phyloP scores from a whole-genome alignment of 2,888 invertebrate species.

The Lasius fuliginosus region DNA sequence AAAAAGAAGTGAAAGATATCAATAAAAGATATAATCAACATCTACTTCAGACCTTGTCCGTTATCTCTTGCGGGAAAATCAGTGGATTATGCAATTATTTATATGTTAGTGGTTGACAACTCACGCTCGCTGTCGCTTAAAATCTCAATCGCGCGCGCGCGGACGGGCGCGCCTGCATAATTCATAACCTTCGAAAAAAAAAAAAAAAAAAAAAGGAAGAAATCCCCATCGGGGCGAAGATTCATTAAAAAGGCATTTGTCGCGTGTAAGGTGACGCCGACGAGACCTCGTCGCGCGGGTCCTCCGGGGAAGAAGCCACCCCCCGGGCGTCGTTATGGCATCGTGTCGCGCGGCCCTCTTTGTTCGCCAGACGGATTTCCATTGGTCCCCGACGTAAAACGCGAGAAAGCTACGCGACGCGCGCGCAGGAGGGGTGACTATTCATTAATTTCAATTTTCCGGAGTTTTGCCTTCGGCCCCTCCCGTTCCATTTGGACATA shows the following conservation, averaged over 20 bases:
- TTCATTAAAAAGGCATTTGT: conserved; percentile 74
- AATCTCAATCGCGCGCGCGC: conserved; percentile 29
- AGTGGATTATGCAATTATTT: conserved; percentile 25
- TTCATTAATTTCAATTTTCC: conserved; percentile 86
- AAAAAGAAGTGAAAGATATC: background rate
- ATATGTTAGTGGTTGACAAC: conserved; percentile 32
- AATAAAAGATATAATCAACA: background rate
- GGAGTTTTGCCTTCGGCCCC: conserved; percentile 83
- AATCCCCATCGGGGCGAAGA: conserved; percentile 49
- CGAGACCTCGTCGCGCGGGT: conserved; percentile 52
- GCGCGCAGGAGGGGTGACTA: conserved; percentile 72
- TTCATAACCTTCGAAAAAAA: conserved; percentile 58
- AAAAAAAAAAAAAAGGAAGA: conserved; percentile 42
- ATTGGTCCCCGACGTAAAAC: conserved; percentile 71
- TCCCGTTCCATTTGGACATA: conserved; percentile 68
- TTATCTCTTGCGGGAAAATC: background rate
- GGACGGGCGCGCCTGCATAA: conserved; percentile 59
- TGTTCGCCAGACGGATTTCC: conserved; percentile 78
- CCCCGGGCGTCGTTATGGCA: conserved; percentile 59
- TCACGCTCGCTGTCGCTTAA: conserved; percentile 21
- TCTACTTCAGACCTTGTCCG: background rate
- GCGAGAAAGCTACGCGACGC: conserved; percentile 59
- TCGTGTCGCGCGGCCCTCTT: conserved; percentile 69
- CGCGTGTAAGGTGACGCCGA: conserved; percentile 65
- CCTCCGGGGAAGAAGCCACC: conserved; percentile 50